These are phyloP conservation scores for Aphyosemion australe DNA, from an alignment of 2,113 vertebrate genomes.

Conservation along the genomic window DNA sequence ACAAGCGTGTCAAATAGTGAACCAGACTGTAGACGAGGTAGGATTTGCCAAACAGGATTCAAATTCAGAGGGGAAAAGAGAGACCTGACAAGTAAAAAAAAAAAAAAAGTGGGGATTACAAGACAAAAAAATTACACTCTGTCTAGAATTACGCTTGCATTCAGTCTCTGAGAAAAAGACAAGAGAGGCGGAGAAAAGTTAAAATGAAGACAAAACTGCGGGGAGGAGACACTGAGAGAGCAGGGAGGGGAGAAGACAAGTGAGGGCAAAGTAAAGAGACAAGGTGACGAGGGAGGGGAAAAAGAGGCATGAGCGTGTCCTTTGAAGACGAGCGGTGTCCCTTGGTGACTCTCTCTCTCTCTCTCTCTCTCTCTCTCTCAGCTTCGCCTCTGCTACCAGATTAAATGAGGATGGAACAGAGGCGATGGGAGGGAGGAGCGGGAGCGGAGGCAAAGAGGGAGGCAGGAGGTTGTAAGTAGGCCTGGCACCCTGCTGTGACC, in stretches of 20 bases:
- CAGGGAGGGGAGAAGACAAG: slow-evolving; percentile 23
- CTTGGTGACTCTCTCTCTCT: slow-evolving; percentile 58
- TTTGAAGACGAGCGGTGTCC: slow-evolving; percentile 69
- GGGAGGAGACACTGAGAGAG: slow-evolving; percentile 46
- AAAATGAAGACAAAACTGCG: slow-evolving; percentile 59
- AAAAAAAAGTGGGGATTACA: slow-evolving; percentile 14
- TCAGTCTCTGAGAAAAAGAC: slow-evolving; percentile 21
- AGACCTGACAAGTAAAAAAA: slow-evolving; percentile 15
- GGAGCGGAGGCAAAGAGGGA: slow-evolving; percentile 34
- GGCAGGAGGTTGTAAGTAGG: slow-evolving; percentile 59
- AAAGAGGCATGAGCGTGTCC: slow-evolving; percentile 46
- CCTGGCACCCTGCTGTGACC: slow-evolving; percentile 73
- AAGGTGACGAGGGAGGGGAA: slow-evolving; percentile 42
- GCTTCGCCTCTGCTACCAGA: slow-evolving; percentile 54
- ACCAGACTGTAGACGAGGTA: slow-evolving; percentile 10
- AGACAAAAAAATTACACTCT: slow-evolving; percentile 47
- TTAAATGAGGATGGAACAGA: slow-evolving; percentile 62
- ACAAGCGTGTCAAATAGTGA: slow-evolving; percentile 28
- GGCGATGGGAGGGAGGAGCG: slow-evolving; percentile 38
- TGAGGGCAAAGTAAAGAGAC: slow-evolving; percentile 60
- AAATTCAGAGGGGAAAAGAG: slow-evolving; percentile 11
- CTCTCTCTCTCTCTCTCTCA: slow-evolving; percentile 50
- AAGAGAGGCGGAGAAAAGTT: slow-evolving; percentile 39
- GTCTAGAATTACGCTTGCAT: slow-evolving; percentile 24
- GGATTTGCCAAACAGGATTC: slow-evolving; percentile 32